A percentile compares a stretch with the other conserved stretches of the same genome.
Conservation (phyloP, 2,113 vertebrate genomes). For the Pelvicachromis taeniatus region DNA sequence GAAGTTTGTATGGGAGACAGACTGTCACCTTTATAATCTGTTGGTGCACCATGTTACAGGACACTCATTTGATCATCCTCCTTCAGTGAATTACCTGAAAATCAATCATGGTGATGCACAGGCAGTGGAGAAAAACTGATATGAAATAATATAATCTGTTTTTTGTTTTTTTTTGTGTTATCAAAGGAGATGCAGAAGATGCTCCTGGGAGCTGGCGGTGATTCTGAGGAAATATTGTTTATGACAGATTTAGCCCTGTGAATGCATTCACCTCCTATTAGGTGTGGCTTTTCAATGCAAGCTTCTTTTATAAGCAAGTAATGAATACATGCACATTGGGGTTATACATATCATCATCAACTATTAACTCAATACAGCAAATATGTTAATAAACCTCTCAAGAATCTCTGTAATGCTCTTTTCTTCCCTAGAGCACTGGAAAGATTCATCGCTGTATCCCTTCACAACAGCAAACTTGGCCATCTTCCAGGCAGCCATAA, state of each 20-base stretch:
- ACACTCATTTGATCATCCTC: conserved; percentile 34
- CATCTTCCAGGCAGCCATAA: conserved; percentile 21
- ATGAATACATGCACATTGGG: conserved; percentile 42
- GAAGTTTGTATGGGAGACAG: conserved; percentile 11
- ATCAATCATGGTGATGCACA: conserved; percentile 56
- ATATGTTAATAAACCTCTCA: conserved; percentile 51
- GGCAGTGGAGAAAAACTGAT: conserved; percentile 34
- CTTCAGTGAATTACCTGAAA: conserved; percentile 49
- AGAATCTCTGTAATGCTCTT: conserved; percentile 33
- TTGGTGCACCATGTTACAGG: conserved; percentile 20
- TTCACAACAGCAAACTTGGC: conserved; percentile 28
- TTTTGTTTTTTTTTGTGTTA: conserved; percentile 42
- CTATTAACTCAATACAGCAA: conserved; percentile 26
- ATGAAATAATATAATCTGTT: conserved; percentile 55
- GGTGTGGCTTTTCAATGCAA: not conserved
- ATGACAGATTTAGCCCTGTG: conserved; percentile 41
- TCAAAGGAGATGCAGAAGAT: conserved; percentile 13
- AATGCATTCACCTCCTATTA: conserved; percentile 20
- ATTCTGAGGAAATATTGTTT: conserved; percentile 23
- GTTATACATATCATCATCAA: conserved; percentile 34
- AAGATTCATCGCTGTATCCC: conserved; percentile 41
- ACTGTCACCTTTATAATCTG: conserved; percentile 21
- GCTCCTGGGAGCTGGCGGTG: conserved; percentile 5
- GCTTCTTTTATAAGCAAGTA: conserved; percentile 29
- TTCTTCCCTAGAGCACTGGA: conserved; percentile 28